These are phyloP conservation scores for Acestrorhynchus altus DNA, from an alignment of 2,797 vertebrate genomes.

Conservation along the genomic window DNA sequence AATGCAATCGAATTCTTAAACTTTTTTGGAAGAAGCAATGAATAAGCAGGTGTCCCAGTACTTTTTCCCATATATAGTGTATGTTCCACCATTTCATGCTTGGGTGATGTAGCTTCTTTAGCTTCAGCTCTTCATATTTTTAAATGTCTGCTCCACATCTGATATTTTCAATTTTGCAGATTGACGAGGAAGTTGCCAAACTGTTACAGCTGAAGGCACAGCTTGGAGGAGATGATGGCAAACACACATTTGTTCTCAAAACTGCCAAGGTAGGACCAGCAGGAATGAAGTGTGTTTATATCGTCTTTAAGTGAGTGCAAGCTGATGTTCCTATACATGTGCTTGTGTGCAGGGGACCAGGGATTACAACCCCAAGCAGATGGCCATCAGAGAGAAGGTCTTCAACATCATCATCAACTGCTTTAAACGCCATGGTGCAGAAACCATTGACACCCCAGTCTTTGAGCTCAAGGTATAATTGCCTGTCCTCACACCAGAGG, in stretches of 20 bases:
- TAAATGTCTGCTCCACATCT: background rate
- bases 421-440: constrained; percentile 95
- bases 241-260: constrained; percentile 94
- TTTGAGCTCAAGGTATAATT: constrained; percentile 91
- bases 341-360: constrained; percentile 86
- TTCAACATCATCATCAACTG: constrained; percentile 85
- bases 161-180: constrained; percentile 72
- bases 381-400: constrained; percentile 91
- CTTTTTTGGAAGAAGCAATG: no score
- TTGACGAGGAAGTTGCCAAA: constrained; percentile 90
- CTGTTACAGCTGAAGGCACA: constrained; percentile 89
- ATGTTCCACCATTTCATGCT: no score
- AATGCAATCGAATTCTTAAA: no score
- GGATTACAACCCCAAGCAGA: constrained; percentile 91
- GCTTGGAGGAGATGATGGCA: constrained; percentile 88
- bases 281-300: background rate
- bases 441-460: constrained; percentile 95
- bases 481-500: background rate
- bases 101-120: no score
- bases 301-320: background rate
- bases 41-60: no score
- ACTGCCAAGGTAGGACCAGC: constrained; percentile 88
- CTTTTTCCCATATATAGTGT: no score
- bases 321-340: background rate
- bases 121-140: background rate